phyloP scores from a whole-genome alignment of 2,888 invertebrate species.

The Leucozona laternaria region DNA sequence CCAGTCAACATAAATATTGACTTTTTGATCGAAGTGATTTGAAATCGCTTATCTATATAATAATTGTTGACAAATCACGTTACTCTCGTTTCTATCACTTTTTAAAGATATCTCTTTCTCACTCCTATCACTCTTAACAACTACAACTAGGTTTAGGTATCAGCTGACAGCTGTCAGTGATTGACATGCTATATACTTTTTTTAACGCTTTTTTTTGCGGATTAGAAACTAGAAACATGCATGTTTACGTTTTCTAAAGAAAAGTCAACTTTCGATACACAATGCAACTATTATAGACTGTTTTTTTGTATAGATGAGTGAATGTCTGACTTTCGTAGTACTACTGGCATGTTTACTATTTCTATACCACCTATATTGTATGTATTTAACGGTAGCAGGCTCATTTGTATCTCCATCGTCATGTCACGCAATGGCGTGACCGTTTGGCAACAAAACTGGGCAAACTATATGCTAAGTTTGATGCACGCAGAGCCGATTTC shows the following conservation, averaged over 20 bases:
- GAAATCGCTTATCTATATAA: conserved; percentile 10
- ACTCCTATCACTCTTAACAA: not conserved
- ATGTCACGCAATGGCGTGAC: conserved; percentile 78
- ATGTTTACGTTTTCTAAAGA: conserved; percentile 69
- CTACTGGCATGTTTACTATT: conserved; percentile 71
- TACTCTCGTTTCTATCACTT: conserved; percentile 9
- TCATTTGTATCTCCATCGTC: conserved; percentile 76
- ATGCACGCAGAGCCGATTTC: conserved; percentile 73
- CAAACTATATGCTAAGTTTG: conserved; percentile 74
- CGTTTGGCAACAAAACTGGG: conserved; percentile 74
- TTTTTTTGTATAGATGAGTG: not conserved
- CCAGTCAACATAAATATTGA: conserved; percentile 57
- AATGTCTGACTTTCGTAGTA: conserved; percentile 53
- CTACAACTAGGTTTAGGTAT: not conserved
- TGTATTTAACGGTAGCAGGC: conserved; percentile 66
- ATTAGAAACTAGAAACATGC: conserved; percentile 55
- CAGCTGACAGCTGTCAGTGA: conserved; percentile 64
- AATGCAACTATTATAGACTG: conserved; percentile 41
- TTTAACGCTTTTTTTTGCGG: conserved; percentile 38
- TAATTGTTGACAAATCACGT: conserved; percentile 59
- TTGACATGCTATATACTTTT: conserved; percentile 60
- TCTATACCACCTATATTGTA: not conserved
- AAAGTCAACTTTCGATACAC: conserved; percentile 72
- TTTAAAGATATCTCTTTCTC: not conserved
- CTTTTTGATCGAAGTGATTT: conserved; percentile 51